Evolutionary conservation across 2,797 vertebrate species (phyloP), one percentile per base, ranked within the genome.

Genomic region (Eremophila alpestris): DNA sequence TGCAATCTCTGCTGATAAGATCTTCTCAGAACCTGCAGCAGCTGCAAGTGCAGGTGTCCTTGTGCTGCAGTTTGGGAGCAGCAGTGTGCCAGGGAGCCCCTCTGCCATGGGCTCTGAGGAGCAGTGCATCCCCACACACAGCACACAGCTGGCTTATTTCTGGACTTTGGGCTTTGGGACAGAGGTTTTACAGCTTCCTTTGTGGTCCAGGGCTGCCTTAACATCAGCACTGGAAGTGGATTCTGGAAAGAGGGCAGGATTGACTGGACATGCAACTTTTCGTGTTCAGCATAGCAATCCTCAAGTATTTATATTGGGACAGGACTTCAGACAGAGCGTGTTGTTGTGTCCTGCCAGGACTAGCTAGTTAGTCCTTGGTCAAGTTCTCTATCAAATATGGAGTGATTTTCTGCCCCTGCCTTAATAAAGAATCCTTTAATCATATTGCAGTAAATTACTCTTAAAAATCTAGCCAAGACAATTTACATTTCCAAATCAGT

Each of bases 61-160:
- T 10, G 13, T 16, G 36, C 40, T 46, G 65, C 81, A 16, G 17
- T 60, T 41, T 24, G 60, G 40, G 76, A 48, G 71, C 88, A 52
- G 32, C 14, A 56, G 32, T 0, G 0, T 22, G 40, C 45, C 52
- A 46, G 49, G 11, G 63, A 49, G 29, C 38, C 34, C 70, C 54
- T 81, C 65, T 48, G n/a, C 13, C 19, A 3, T 1, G 5, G 36
- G 32, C 59, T 38, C 41, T 5, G 7, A 16, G 45, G 56, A 86
- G 27, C 46, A 15, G 6, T 7, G 24, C 51, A 9, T 27, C 56
- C 67, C 46, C 65, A 18, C 32, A 21, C 3, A 1, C 18, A 29
- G 29, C 36, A 34, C 6, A 5, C 16, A 5, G 4, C 0, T 5
- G 4, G 16, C n/a, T 17, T 21, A 14, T n/a, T 91, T 48, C 23